Conservation (phyloP, 1,140 invertebrate species). For the Lasioglossum baleicum region DNA sequence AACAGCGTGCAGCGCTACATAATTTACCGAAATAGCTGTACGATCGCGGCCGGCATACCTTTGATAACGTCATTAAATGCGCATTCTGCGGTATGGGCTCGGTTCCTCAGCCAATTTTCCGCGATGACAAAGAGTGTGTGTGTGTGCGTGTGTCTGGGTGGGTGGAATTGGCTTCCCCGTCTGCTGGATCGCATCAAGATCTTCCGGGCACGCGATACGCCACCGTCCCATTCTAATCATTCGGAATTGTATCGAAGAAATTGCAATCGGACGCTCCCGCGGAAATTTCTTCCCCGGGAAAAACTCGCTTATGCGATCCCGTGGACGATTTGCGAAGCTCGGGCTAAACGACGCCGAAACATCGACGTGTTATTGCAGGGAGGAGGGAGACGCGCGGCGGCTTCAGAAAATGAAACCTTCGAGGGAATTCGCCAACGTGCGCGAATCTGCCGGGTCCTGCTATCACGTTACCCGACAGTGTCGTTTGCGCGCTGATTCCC, state of each 20-base stretch:
- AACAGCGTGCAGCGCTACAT: conserved; percentile 57
- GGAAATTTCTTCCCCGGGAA: conserved; percentile 6
- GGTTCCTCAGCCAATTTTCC: conserved; percentile 42
- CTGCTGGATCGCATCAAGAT: no score
- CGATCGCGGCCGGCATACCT: conserved; percentile 60
- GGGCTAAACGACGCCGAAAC: neutral
- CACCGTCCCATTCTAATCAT: no score
- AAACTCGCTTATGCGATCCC: conserved; percentile 32
- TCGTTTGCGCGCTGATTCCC: conserved; percentile 32
- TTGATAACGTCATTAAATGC: conserved; percentile 62
- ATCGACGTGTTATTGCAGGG: neutral
- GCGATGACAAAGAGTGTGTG: conserved; percentile 20
- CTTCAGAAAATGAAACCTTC: conserved; percentile 53
- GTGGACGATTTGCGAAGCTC: conserved; percentile 36
- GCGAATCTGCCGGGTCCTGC: neutral
- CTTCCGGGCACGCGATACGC: no score
- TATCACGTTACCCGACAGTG: neutral
- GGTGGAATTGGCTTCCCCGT: neutral
- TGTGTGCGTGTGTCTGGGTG: no score
- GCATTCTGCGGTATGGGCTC: conserved; percentile 46
- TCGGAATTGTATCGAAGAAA: no score
- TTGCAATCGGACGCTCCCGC: no score
- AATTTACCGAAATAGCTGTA: conserved; percentile 69
- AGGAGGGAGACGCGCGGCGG: conserved; percentile 12
- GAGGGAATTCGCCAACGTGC: conserved; percentile 31